These are phyloP conservation scores for Pseudochaenichthys georgianus DNA, from an alignment of 2,797 vertebrate genomes.

Conservation along the genomic window DNA sequence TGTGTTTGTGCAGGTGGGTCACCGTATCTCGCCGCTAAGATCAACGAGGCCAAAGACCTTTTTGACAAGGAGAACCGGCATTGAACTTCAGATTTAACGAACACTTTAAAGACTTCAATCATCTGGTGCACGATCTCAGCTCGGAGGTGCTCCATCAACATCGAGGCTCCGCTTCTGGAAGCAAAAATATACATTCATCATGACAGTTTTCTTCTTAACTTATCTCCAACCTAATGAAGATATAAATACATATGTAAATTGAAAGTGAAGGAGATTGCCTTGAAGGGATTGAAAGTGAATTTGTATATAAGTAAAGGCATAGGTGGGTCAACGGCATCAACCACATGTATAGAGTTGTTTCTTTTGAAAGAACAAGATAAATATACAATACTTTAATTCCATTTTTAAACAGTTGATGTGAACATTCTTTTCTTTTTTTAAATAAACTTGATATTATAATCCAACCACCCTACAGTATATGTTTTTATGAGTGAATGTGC, in stretches of 20 bases:
- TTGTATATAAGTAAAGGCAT: not conserved
- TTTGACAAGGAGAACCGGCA: slow-evolving; percentile 87
- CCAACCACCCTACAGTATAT: not conserved
- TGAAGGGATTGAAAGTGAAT: not conserved
- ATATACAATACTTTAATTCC: slow-evolving; percentile 6
- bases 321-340: not conserved
- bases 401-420: slow-evolving; percentile 5
- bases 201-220: not conserved
- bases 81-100: slow-evolving; percentile 66
- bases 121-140: not conserved
- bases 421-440: not conserved
- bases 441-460: slow-evolving; percentile 18
- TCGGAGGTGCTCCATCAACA: not conserved
- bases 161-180: not conserved
- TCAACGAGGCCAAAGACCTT: slow-evolving; percentile 95
- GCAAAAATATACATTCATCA: not conserved
- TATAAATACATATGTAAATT: not conserved
- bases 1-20: slow-evolving; percentile 88
- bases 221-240: not conserved
- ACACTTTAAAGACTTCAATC: slow-evolving; percentile 21
- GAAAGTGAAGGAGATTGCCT: not conserved
- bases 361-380: slow-evolving; percentile 36
- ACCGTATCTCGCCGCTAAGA: slow-evolving; percentile 93
- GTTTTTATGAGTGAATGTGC: slow-evolving; percentile 4
- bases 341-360: slow-evolving; percentile 6